Percentiles rank a stretch among this genome's conserved stretches.
Conservation (phyloP, 2,888 invertebrate species). For the Apotomis capreana region DNA sequence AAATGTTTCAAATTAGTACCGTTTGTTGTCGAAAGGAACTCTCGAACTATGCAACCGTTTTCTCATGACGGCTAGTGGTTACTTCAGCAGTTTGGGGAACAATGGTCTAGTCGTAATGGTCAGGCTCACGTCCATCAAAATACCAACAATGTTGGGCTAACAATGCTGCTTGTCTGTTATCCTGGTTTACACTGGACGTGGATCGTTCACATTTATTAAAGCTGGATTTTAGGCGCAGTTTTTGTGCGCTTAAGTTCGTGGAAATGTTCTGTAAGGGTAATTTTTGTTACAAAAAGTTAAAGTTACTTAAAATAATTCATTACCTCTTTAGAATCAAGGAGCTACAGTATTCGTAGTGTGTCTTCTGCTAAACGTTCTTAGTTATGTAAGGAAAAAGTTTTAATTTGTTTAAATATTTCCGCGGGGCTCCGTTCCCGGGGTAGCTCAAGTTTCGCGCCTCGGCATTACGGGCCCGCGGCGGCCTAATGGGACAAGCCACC, state of each 20-base stretch:
- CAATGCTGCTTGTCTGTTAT: slow-evolving; percentile 55
- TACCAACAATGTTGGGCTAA: slow-evolving; percentile 60
- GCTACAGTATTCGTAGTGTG: slow-evolving; percentile 58
- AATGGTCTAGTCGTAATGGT: slow-evolving; percentile 67
- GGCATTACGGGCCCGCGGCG: slow-evolving; percentile 71
- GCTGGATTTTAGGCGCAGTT: slow-evolving; percentile 31
- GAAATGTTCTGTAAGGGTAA: not conserved
- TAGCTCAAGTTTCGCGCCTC: slow-evolving; percentile 71
- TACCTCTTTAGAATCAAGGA: slow-evolving; percentile 57
- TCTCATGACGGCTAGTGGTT: slow-evolving; percentile 57
- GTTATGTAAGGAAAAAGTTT: slow-evolving; percentile 76
- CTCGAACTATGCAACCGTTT: slow-evolving; percentile 59
- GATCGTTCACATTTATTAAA: slow-evolving; percentile 42
- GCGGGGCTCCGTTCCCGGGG: slow-evolving; percentile 63
- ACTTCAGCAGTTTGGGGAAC: slow-evolving; percentile 62
- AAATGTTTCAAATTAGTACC: slow-evolving; percentile 39
- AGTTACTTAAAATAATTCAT: not conserved
- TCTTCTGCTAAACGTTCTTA: slow-evolving; percentile 54
- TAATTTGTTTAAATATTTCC: slow-evolving; percentile 82
- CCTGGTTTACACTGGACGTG: slow-evolving; percentile 41
- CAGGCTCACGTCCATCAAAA: slow-evolving; percentile 76
- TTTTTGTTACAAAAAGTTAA: not conserved
- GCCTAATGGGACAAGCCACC: slow-evolving; percentile 79
- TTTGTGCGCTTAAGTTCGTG: slow-evolving; percentile 14
- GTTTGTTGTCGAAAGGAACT: slow-evolving; percentile 52